These are phyloP conservation scores for Podarcis raffonei DNA, from an alignment of 2,113 vertebrate species.

Conservation along the genomic window DNA sequence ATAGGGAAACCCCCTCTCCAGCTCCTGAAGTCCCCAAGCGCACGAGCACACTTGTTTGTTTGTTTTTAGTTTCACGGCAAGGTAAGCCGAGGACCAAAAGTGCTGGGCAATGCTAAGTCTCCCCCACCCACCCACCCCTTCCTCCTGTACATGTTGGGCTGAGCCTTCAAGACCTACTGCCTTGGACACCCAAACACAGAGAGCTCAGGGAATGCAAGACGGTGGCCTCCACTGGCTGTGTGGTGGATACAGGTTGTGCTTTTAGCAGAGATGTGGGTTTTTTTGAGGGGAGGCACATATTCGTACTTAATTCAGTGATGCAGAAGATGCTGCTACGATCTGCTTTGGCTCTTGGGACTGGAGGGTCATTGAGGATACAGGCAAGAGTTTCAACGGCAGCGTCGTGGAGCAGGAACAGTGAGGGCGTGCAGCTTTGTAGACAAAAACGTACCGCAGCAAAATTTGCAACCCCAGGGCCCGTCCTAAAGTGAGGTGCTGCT, in stretches of 20 bases:
- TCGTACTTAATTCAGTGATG: neutral
- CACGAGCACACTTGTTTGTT: slow-evolving; percentile 32
- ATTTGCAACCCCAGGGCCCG: neutral
- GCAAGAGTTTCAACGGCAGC: neutral
- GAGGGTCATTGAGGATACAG: neutral
- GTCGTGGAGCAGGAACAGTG: neutral
- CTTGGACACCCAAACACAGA: slow-evolving; percentile 49
- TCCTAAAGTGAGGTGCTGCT: neutral
- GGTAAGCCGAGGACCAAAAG: slow-evolving; percentile 47
- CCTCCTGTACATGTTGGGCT: slow-evolving; percentile 23
- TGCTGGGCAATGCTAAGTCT: slow-evolving; percentile 39
- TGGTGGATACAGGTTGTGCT: slow-evolving; percentile 50
- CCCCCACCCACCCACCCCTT: neutral
- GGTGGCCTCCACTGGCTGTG: slow-evolving; percentile 57
- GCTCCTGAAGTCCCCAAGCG: slow-evolving; percentile 45
- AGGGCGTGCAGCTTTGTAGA: neutral
- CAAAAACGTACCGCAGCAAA: neutral
- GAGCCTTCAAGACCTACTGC: slow-evolving; percentile 49
- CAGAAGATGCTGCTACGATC: neutral
- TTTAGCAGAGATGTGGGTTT: slow-evolving; percentile 30
- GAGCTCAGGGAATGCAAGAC: slow-evolving; percentile 65
- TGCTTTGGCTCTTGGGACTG: neutral
- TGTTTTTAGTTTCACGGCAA: slow-evolving; percentile 36
- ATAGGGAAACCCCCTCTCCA: slow-evolving; percentile 60
- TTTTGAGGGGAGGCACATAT: neutral